Evolutionary conservation across 2,113 vertebrate genomes (phyloP).

Genomic region (Thamnaconus septentrionalis): DNA sequence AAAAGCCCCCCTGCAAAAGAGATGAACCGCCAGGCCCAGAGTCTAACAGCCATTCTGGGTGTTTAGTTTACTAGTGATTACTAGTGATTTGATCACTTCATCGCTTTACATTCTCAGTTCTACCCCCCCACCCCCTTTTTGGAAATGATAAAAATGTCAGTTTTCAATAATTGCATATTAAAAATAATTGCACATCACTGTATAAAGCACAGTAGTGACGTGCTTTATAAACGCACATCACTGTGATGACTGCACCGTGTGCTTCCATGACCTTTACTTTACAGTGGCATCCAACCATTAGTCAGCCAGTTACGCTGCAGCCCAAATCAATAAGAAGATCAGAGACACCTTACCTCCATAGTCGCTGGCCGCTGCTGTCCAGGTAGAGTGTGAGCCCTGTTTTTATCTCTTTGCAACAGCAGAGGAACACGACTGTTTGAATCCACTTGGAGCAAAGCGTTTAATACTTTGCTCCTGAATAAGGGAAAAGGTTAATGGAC

Average conservation of each 20-base stretch:
- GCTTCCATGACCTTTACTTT: constrained; percentile 45
- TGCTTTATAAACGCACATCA: constrained; percentile 1
- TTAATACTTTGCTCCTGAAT: constrained; percentile 29
- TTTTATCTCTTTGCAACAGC: constrained; percentile 18
- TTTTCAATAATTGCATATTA: too few species aligned
- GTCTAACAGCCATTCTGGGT: too few species aligned
- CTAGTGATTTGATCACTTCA: too few species aligned
- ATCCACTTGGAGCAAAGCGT: constrained; percentile 5
- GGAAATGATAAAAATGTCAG: too few species aligned
- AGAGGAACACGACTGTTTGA: constrained; percentile 12
- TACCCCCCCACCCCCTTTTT: too few species aligned
- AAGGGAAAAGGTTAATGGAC: constrained; percentile 53
- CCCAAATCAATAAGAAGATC: constrained; percentile 60
- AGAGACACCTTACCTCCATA: constrained; percentile 56
- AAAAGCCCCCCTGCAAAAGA: too few species aligned
- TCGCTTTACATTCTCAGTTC: too few species aligned
- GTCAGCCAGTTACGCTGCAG: constrained; percentile 43
- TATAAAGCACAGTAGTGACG: too few species aligned
- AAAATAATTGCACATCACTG: too few species aligned
- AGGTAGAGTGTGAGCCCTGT: background rate
- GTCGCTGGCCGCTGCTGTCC: constrained; percentile 21
- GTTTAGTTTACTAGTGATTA: too few species aligned
- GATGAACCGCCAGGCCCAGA: too few species aligned
- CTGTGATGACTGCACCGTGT: constrained; percentile 10
- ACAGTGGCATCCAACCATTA: constrained; percentile 46